Base-by-base conservation (phyloP, 2,888 invertebrate genomes). In the Cerceris ruficornis region DNA sequence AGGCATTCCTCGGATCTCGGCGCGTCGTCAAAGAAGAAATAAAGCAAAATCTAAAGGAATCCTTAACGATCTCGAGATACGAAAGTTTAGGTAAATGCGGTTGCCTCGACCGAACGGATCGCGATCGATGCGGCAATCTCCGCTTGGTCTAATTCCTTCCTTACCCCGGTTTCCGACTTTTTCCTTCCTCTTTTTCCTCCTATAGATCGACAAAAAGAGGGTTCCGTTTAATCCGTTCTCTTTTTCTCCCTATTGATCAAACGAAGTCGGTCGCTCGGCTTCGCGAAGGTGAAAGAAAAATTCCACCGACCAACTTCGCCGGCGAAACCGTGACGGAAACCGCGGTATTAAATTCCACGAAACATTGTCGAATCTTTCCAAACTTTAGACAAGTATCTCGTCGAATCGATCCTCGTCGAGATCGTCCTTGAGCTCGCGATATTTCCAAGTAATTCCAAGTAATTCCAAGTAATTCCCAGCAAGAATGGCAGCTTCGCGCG, bases 181-280 rank as follows among this genome's bases (percentile, higher is more conserved):
- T 55, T 39, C 57, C 43, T 54, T 46, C 52, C 59, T 46, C 42
- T 15, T 50, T 50, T 13, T 7, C 7, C 9, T 2, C n/a, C 7
- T 49, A 8, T n/a, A 42, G 43, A 6, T 41, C 62, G 58, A 57
- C 57, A 61, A 74, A 69, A 67, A 66, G 41, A 58, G 41, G 49
- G 39, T 62, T 46, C 54, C 69, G 61, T 69, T 74, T 77, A 77
- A 75, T 77, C 69, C 17, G 61, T 43, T 42, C 43, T 39, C 15
- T 69, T 43, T 46, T 55, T 15, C 46, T 41, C 14, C 60, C 6
- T 14, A 58, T 75, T 66, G 66, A 60, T 71, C 66, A 52, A 67
- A 66, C 39, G 42, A 28, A 50, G 17, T 58, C 28, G 57, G 60
- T 60, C 28, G 41, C 17, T 52, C 42, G 17, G 28, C 4, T 52